Evolutionary conservation across 2,113 vertebrate species (phyloP), one percentile per base, ranked within the genome.

Genomic region (Bagarius yarrelli): DNA sequence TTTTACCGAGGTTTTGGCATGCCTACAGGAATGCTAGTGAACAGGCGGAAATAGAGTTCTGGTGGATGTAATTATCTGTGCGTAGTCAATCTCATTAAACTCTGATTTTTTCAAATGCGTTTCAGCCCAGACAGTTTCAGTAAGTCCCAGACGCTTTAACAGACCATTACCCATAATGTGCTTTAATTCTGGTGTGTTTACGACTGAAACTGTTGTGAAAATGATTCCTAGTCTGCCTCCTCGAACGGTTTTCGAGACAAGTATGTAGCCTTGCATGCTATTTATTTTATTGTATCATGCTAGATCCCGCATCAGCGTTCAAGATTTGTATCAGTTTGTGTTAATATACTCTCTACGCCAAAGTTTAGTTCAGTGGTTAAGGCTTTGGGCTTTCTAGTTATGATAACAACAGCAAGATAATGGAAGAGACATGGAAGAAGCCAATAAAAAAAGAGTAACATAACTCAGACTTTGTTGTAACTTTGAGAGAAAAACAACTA

Each of bases 31-130:
- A 90, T 89, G 91, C 81, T 80, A 77, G 83, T 72, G 85, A 85
- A 84, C 91, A 92, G 89, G 91, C 92, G 91, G 88, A 91, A 91
- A 89, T 83, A 32, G 85, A 89, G 83, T 87, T 90, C 85, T 89
- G 87, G 88, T 86, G 85, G 80, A 86, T 55, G 77, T 87, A 90
- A 91, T 93, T 89, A 91, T 84, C 83, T 85, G 72, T 70, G 70
- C 86, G 85, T 86, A 85, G 87, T 89, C 86, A 79, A 87, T 83
- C 83, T 86, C 76, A 82, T 86, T 86, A 87, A 89, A 88, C 67
- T 56, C 50, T 55, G 74, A 66, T 83, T 18, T 63, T 69, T 76
- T 82, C 83, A 80, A 81, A 86, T 85, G 78, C 67, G 25, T 9
- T 77, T 87, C 74, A 78, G 76, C 71, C 25, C 71, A 56, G 61